Evolutionary conservation across 2,888 invertebrate genomes (phyloP).

Genomic region (Biston stratarius): DNA sequence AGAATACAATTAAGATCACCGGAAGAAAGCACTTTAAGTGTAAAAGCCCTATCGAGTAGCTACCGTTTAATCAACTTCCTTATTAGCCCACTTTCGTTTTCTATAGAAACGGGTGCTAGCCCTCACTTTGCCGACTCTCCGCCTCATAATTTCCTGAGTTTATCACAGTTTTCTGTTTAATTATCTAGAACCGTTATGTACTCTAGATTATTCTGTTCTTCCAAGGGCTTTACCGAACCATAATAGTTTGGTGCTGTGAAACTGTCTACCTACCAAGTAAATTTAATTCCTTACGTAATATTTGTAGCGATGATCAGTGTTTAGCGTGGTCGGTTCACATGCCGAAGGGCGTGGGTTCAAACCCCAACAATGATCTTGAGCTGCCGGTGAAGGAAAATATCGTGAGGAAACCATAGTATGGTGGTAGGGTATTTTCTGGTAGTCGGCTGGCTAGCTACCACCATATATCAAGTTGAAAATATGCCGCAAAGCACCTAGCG

Average conservation of each 20-base stretch:
- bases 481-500: no score
- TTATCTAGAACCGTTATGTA: conserved; percentile 29
- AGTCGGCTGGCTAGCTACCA: no score
- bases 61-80: conserved; percentile 47
- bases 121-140: conserved; percentile 16
- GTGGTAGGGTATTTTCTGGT: no score
- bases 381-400: no score
- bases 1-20: conserved; percentile 5
- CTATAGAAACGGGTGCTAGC: conserved; percentile 40
- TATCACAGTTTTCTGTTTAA: conserved; percentile 34
- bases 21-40: conserved; percentile 10
- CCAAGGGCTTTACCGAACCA: no score
- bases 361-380: no score
- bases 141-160: conserved; percentile 37
- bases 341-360: no score
- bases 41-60: conserved; percentile 40
- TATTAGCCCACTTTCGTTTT: conserved; percentile 50
- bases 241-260: background rate
- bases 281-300: background rate
- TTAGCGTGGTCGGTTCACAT: no score
- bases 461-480: no score
- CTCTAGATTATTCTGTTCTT: conserved; percentile 12
- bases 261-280: background rate
- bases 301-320: background rate
- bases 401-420: no score